A percentile compares a stretch with the other conserved stretches of the same genome.
phyloP scores from a whole-genome alignment of 2,113 vertebrate genomes.

The Athene noctua region DNA sequence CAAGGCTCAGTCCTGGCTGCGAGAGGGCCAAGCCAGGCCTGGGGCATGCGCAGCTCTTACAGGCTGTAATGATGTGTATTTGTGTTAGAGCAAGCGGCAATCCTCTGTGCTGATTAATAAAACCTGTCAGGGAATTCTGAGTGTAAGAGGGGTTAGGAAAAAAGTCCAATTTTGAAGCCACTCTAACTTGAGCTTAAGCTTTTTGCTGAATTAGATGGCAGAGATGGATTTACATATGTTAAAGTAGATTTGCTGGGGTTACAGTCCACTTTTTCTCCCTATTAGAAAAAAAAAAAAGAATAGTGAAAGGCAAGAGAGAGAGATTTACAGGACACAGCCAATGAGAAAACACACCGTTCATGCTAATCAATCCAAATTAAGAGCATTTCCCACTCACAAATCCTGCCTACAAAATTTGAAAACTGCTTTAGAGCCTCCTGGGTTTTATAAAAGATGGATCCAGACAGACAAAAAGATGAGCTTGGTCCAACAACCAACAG shows the following conservation, averaged over 20 bases:
- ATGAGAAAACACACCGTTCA: background rate
- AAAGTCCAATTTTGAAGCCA: background rate
- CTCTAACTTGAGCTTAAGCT: background rate
- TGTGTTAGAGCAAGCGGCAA: background rate
- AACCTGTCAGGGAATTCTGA: background rate
- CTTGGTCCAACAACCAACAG: background rate
- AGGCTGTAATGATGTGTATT: background rate
- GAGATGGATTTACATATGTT: background rate
- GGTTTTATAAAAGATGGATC: background rate
- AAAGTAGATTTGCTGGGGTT: background rate
- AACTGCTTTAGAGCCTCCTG: background rate
- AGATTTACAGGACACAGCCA: background rate
- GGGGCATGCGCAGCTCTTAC: background rate
- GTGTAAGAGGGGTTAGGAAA: background rate
- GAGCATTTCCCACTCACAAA: background rate
- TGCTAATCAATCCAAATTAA: background rate
- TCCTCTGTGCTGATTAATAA: background rate
- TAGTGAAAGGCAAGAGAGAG: background rate
- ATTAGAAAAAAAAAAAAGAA: background rate
- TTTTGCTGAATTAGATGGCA: background rate
- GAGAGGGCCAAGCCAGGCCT: rapidly evolving
- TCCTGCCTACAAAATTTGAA: background rate
- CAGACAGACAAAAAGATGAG: background rate
- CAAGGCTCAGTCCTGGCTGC: background rate
- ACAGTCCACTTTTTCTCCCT: background rate